Conservation (phyloP, 1,140 invertebrate species). For the Drosophila lacertosa region DNA sequence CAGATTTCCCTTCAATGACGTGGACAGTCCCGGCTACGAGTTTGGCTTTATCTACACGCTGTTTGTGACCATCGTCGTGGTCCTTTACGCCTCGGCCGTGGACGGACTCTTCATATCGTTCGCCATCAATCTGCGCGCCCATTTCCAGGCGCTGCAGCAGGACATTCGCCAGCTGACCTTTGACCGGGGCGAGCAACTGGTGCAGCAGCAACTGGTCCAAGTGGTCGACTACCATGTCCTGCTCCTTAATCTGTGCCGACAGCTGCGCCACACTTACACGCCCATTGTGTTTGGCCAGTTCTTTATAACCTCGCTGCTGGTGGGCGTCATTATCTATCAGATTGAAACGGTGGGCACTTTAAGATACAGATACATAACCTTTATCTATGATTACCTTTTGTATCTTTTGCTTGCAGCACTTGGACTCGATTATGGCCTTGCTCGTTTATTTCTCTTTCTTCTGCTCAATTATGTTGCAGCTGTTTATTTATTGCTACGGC, state of each 20-base stretch:
- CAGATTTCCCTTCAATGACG: constrained; percentile 70
- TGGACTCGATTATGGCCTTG: constrained; percentile 61
- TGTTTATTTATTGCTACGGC: constrained; percentile 79
- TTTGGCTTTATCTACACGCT: constrained; percentile 59
- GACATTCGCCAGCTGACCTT: constrained; percentile 39
- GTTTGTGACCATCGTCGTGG: constrained; percentile 61
- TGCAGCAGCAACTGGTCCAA: constrained; percentile 29
- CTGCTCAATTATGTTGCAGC: constrained; percentile 70
- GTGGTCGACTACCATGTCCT: constrained; percentile 58
- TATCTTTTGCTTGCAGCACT: constrained; percentile 47
- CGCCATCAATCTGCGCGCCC: constrained; percentile 71
- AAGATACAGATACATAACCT: too few relatives aligned
- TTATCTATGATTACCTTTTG: background rate
- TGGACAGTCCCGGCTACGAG: constrained; percentile 64
- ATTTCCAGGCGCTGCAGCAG: constrained; percentile 67
- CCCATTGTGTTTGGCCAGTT: constrained; percentile 79
- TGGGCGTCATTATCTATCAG: constrained; percentile 82
- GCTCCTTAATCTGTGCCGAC: constrained; percentile 48
- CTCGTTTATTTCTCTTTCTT: constrained; percentile 66
- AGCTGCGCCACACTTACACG: constrained; percentile 55
- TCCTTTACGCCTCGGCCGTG: constrained; percentile 66
- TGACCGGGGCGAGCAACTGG: background rate
- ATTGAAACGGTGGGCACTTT: constrained; percentile 55
- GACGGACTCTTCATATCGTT: constrained; percentile 75
- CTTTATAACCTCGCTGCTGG: constrained; percentile 73